A percentile compares a stretch with the other conserved stretches of the same genome.
Conservation (phyloP, 2,888 invertebrate species). For the Drosophila birchii region DNA sequence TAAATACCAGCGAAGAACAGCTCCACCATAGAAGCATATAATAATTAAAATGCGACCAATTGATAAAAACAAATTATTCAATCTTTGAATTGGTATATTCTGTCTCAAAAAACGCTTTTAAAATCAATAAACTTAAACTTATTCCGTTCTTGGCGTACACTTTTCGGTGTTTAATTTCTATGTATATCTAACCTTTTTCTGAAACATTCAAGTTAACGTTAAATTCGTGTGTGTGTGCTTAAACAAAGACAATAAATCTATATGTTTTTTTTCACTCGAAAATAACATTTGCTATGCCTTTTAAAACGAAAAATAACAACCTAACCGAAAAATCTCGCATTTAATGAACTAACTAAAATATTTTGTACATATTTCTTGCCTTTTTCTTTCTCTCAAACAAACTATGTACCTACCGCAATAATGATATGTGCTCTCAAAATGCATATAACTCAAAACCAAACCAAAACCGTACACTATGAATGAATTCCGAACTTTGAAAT, state of each 20-base stretch:
- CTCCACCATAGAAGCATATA: conserved; percentile 10
- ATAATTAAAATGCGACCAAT: conserved; percentile 21
- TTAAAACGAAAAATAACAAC: conserved; percentile 35
- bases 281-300: conserved; percentile 47
- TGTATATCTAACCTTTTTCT: conserved; percentile 45
- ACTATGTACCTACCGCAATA: conserved; percentile 59
- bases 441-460: conserved; percentile 41
- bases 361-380: conserved; percentile 80
- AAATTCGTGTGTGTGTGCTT: conserved; percentile 66
- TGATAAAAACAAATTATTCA: conserved; percentile 25
- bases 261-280: conserved; percentile 37
- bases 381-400: conserved; percentile 67
- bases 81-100: conserved; percentile 28
- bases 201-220: conserved; percentile 56
- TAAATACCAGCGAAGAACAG: conserved; percentile 32
- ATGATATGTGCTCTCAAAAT: conserved; percentile 54
- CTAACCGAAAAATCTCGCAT: conserved; percentile 55
- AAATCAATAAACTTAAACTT: conserved; percentile 42
- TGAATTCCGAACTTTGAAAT: conserved; percentile 67
- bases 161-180: conserved; percentile 69
- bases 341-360: conserved; percentile 72
- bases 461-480: conserved; percentile 61
- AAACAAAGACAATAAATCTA: conserved; percentile 39
- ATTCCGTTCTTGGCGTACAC: conserved; percentile 52
- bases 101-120: conserved; percentile 15